A percentile compares a stretch with the other conserved stretches of the same genome.
These are phyloP conservation scores for Cydia splendana DNA, from an alignment of 1,140 invertebrate species.

Conservation along the genomic window DNA sequence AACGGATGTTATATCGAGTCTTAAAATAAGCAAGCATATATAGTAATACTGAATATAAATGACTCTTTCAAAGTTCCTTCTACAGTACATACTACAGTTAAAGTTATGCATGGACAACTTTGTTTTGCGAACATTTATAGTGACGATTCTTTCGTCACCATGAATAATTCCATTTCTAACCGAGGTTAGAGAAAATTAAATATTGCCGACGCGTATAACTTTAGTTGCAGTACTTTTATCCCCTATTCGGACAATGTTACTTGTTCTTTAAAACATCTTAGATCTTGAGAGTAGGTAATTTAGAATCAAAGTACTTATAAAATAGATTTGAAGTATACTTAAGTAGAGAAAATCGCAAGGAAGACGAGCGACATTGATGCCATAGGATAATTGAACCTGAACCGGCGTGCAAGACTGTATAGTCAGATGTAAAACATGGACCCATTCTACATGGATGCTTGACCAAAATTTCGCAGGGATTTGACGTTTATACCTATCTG, in stretches of 20 bases:
- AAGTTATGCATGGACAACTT: background rate
- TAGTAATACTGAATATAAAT: conserved; percentile 15
- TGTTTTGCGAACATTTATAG: background rate
- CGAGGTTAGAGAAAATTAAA: background rate
- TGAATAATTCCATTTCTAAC: background rate
- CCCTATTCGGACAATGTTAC: background rate
- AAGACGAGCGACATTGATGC: background rate
- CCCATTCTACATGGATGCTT: background rate
- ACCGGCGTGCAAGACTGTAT: background rate
- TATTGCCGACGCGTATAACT: background rate
- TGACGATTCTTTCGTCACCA: background rate
- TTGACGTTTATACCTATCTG: no score
- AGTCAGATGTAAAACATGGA: background rate
- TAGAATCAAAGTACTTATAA: background rate
- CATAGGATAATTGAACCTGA: background rate
- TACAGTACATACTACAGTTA: background rate
- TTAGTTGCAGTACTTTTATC: background rate
- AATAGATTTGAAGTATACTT: conserved; percentile 4
- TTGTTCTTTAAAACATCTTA: background rate
- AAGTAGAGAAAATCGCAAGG: conserved; percentile 2
- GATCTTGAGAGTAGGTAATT: background rate
- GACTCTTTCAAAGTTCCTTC: conserved; percentile 9
- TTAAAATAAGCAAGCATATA: background rate
- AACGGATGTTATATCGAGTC: background rate
- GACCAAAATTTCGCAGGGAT: background rate